Evolutionary conservation across 1,140 invertebrate genomes (phyloP), one percentile per base, ranked within the genome.

Genomic region (Euglossa dilemma): DNA sequence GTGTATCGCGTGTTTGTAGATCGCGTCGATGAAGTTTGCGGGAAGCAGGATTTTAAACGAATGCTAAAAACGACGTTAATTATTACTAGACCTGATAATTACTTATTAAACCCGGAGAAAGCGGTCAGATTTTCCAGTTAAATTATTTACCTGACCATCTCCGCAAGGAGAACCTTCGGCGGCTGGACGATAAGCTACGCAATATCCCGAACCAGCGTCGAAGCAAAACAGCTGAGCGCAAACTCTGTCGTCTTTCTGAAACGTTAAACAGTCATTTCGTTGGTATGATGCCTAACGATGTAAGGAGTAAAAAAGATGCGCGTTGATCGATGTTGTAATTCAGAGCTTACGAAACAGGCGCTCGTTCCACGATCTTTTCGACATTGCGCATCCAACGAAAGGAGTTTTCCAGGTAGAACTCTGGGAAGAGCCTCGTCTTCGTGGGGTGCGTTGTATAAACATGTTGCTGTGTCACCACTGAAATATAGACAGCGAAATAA

Each of bases 161-260:
- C 98, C 98, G 93, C 98, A 99, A 2, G 97, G 96, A 20, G 98
- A 98, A 23, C 98, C 98, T 94, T 99, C 98, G 7, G 98, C 98
- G 28, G 98, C 98, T 20, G 98, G 98, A 91, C 98, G 94, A 95
- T 99, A 99, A 70, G 98, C 98, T 72, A 99, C 98, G 94, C 98
- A 99, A 94, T 99, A 99, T 20, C 98, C 98, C 86, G 98, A 98
- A 66, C 97, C 97, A 63, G 98, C 97, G 94, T 99, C 98, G 93
- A 99, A 99, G 93, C 98, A 99, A 94, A 99, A 99, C 76, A 99
- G 95, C 94, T 99, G 98, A 56, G 98, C 98, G 93, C 98, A 99
- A 43, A 99, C 98, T 74, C 98, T 95, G 92, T 98, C 98, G 91
- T 99, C 98, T 97, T 98, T 98, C 96, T 96, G 92, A 63, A 87